Evolutionary conservation across 2,797 vertebrate genomes (phyloP).

Genomic region (Bradypodion pumilum): DNA sequence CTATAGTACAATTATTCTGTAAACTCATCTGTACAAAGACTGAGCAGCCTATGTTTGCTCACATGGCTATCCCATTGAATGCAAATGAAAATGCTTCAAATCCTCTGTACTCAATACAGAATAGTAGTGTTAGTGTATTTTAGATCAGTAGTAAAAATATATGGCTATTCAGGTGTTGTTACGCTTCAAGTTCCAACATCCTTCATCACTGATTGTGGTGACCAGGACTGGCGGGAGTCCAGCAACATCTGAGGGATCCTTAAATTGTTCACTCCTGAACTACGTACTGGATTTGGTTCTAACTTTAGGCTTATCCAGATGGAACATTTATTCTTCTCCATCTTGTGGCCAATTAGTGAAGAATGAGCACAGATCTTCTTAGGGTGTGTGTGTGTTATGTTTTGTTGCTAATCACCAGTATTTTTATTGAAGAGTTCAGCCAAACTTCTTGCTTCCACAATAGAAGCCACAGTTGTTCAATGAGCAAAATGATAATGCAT

Average conservation of each 20-base stretch:
- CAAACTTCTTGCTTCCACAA: too few relatives aligned
- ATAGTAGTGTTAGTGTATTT: neutral
- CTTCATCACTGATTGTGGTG: neutral
- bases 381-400: too few relatives aligned
- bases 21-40: neutral
- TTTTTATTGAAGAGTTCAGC: too few relatives aligned
- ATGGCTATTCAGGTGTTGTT: neutral
- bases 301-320: neutral
- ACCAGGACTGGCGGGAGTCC: neutral
- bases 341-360: too few relatives aligned
- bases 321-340: too few relatives aligned
- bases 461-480: too few relatives aligned
- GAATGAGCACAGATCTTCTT: too few relatives aligned
- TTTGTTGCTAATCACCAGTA: too few relatives aligned
- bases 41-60: neutral
- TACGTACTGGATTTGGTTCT: neutral
- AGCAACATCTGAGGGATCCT: neutral
- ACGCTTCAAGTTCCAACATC: neutral
- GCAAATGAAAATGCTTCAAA: neutral
- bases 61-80: neutral
- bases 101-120: neutral
- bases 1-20: neutral
- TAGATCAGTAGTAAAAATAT: neutral
- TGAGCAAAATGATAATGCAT: too few relatives aligned
- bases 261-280: neutral